Evolutionary conservation across 1,140 invertebrate genomes (phyloP), one percentile per base, ranked within the genome.

Genomic region (Campoletis sonorensis): DNA sequence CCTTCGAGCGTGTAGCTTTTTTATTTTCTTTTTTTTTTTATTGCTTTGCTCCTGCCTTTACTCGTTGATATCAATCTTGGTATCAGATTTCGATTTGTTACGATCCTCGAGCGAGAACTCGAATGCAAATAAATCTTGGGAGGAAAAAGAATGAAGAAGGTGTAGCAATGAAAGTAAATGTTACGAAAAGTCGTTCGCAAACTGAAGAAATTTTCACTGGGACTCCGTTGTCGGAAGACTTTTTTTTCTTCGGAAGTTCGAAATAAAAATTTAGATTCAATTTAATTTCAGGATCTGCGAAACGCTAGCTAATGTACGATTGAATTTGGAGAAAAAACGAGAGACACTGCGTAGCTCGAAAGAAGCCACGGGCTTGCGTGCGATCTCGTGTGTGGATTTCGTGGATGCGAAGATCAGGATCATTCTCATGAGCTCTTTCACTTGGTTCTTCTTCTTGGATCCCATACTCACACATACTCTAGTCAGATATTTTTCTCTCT

Each of bases 401-500:
- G 67, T 70, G 84, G 70, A 81, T 81, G 84, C 86, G 77, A 85
- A 86, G 87, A 90, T 88, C 84, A 82, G n/a, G 51, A 54, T 54
- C 51, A 54, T 86, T 82, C 87, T 87, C 87, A 86, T 64, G 61
- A 64, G 61, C 51, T 54, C 51, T 54, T 21, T 54, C 51, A n/a
- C 61, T 64, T 64, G 61, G 23, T 23, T 83, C 64, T 76, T n/a
- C n/a, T n/a, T 26, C 61, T 71, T 51, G 26, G 79, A 86, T 88
- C 85, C 70, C 82, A 80, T 67, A 30, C 67, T 70, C 82, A 49
- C 27, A 54, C 51, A 54, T 11, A 54, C 51, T 54, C n/a, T 54
- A 54, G 18, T 11, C 80, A 83, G 86, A 89, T 87, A 18, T 70
- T 18, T 16, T 15, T 18, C 18, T 70, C 21, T 70, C 67, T 37